phyloP scores from a whole-genome alignment of 2,113 vertebrate genomes.

The Dryoscopus gambensis region DNA sequence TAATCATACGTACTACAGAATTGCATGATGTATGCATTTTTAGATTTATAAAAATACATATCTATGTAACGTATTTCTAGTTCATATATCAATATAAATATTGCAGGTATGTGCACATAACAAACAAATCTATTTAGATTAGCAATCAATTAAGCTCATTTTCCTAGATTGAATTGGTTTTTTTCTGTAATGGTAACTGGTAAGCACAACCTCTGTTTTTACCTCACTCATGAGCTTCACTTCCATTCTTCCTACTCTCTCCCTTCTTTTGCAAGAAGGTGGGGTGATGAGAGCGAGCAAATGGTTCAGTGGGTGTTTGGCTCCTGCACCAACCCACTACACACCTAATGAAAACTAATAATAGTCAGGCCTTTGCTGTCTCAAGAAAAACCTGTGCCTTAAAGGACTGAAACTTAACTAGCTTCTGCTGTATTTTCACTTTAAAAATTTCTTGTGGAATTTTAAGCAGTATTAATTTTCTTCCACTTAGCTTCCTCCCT shows the following conservation, averaged over 20 bases:
- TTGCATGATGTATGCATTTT: background rate
- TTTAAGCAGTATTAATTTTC: background rate
- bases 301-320: background rate
- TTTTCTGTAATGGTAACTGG: background rate
- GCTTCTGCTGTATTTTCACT: background rate
- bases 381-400: background rate
- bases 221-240: background rate
- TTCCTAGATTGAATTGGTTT: fast-evolving
- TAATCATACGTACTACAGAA: background rate
- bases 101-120: background rate
- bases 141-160: background rate
- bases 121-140: background rate
- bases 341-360: background rate
- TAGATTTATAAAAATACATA: background rate
- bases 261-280: background rate
- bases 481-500: background rate
- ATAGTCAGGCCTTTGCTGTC: background rate
- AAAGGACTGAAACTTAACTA: background rate
- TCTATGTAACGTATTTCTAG: background rate
- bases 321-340: background rate
- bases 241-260: background rate
- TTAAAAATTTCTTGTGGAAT: background rate
- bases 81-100: background rate
- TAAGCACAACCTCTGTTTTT: background rate
- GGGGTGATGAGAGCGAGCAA: background rate